These are phyloP conservation scores for Vandiemenella viatica DNA, from an alignment of 2,888 invertebrate species.

Conservation along the genomic window DNA sequence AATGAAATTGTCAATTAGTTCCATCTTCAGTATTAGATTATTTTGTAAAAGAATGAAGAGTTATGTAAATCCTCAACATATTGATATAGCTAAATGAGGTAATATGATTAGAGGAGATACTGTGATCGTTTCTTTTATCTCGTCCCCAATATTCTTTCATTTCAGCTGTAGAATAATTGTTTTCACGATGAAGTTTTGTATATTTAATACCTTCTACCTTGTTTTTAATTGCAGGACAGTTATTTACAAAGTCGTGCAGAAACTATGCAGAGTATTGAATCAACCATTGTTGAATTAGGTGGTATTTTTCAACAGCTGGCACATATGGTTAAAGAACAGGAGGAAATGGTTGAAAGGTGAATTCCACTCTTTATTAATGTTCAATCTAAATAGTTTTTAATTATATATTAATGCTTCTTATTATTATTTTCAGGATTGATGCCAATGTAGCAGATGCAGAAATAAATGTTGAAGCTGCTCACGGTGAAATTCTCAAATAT, in stretches of 20 bases:
- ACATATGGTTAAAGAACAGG: constrained; percentile 96
- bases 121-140: too few species aligned
- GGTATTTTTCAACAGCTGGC: constrained; percentile 93
- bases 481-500: constrained; percentile 91
- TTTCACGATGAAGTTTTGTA: too few species aligned
- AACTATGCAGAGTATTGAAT: constrained; percentile 98
- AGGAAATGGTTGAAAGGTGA: constrained; percentile 84
- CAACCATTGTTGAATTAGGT: constrained; percentile 97
- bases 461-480: constrained; percentile 94
- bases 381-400: background rate
- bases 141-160: too few species aligned
- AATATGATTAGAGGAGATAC: too few species aligned
- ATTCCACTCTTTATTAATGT: background rate
- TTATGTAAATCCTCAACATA: too few species aligned
- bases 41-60: too few species aligned
- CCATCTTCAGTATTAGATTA: too few species aligned
- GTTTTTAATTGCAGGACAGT: constrained; percentile 44
- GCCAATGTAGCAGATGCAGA: constrained; percentile 90
- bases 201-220: background rate
- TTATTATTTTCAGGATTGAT: constrained; percentile 58
- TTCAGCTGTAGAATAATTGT: too few species aligned
- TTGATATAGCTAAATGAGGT: too few species aligned
- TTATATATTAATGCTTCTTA: constrained; percentile 3
- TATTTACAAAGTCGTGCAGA: constrained; percentile 88
- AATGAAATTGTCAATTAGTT: too few species aligned